phyloP scores from a whole-genome alignment of 2,797 vertebrate species.

The Tokudaia muenninki region DNA sequence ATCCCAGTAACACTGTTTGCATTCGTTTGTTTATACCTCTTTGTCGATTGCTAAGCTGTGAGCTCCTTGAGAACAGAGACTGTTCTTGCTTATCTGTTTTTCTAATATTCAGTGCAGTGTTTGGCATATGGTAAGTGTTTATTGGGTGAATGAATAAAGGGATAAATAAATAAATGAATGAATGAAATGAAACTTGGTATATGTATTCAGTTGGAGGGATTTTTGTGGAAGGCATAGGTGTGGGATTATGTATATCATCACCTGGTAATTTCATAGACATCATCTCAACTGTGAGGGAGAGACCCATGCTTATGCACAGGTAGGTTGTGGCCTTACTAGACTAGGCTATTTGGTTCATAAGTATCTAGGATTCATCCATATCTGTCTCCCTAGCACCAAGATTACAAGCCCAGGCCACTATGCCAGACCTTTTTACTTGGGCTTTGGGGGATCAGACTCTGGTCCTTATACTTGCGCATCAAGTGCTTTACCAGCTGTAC shows the following conservation, averaged over 20 bases:
- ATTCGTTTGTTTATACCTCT: conserved; percentile 23
- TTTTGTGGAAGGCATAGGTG: conserved; percentile 53
- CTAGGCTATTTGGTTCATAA: neutral
- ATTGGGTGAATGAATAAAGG: conserved; percentile 18
- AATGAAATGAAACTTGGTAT: conserved; percentile 12
- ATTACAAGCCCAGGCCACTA: neutral
- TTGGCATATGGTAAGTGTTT: conserved; percentile 17
- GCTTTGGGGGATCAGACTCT: neutral
- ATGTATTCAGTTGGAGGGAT: conserved; percentile 17
- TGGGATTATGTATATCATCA: conserved; percentile 32
- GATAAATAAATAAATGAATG: conserved; percentile 39
- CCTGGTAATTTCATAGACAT: conserved; percentile 39
- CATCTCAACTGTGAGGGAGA: neutral
- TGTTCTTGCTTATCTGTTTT: conserved; percentile 47
- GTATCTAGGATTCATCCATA: neutral
- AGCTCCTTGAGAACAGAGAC: conserved; percentile 47
- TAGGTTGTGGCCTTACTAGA: neutral
- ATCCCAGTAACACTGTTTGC: neutral
- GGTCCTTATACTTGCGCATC: neutral
- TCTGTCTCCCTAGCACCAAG: neutral
- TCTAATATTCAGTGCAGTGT: neutral
- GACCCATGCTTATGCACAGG: neutral
- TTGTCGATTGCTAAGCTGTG: conserved; percentile 43
- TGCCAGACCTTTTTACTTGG: neutral
- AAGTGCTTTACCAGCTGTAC: neutral